Base-by-base conservation (phyloP, 2,113 vertebrate genomes). In the Hirundichthys speculiger region DNA sequence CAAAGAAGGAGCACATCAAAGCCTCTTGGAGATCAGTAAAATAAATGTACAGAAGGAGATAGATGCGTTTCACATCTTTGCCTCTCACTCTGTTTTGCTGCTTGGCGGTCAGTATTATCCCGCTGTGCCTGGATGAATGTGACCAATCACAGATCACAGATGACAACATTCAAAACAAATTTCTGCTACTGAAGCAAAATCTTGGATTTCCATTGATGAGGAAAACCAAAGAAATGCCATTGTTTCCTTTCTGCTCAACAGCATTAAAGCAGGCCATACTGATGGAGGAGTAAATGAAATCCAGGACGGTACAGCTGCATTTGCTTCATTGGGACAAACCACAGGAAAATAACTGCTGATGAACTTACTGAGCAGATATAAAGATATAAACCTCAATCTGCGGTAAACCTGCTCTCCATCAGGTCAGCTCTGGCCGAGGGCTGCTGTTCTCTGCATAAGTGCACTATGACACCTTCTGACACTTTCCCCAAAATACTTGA, bases 401-500 rank as follows among this genome's bases (percentile, higher is more conserved):
- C 43, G 20, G 50, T 43, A 8, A 64, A 67, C 38, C 34, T 10
- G 50, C 50, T 52, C 13, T 2, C 2, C 34, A 52, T 52, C 64
- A 60, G 61, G 30, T 73, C 50, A 62, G 58, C 43, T 20, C 7
- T 21, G 40, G 51, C 70, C 48, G 41, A 70, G 46, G 15, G 56
- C 24, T 42, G 16, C 8, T 8, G 45, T 56, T 62, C 73, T 40
- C 43, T 64, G 25, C 30, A 9, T 34, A 34, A 34, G 30, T 66
- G 59, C 54, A 59, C 38, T 53, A 49, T 42, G 39, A 60, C 57
- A 80, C 73, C 41, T 42, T 41, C 21, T 20, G 20, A 58, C 22
- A 47, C 0, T 19, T 18, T 6, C 42, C 24, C 11, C 27, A 59
- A 39, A 66, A 13, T 15, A 64, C 45, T 39, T 1, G 7, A 56